A percentile compares a stretch with the other conserved stretches of the same genome.
Conservation (phyloP, 2,797 vertebrate genomes). For the Urosaurus nigricauda region DNA sequence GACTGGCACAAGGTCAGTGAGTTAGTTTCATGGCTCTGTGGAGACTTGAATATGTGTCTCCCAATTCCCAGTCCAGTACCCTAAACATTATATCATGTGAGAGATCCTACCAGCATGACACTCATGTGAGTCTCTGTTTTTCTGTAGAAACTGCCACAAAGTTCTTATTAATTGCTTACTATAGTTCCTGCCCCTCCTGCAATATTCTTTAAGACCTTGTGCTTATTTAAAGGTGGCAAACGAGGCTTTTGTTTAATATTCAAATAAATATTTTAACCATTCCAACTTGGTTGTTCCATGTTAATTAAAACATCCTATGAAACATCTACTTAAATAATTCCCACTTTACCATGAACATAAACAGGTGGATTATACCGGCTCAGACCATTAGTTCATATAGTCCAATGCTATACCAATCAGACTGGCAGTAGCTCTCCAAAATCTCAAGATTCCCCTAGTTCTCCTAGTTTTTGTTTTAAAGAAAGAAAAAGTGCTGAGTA, state of each 20-base stretch:
- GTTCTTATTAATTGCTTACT: no score
- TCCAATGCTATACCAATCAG: background rate
- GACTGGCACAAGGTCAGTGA: no score
- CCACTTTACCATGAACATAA: background rate
- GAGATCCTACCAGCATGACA: background rate
- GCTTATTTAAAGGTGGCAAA: background rate
- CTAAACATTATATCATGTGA: no score
- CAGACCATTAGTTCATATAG: background rate
- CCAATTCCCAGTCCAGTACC: no score
- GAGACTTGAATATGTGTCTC: no score
- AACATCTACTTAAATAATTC: background rate
- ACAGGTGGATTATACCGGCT: background rate
- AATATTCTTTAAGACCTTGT: background rate
- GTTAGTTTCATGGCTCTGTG: no score
- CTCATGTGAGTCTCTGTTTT: background rate
- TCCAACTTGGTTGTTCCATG: background rate
- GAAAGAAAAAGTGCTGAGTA: background rate
- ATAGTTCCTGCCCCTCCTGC: fast-evolving
- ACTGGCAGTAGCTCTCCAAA: background rate
- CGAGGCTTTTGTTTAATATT: background rate
- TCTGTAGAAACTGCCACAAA: no score
- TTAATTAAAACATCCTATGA: background rate
- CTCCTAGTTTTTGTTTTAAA: background rate
- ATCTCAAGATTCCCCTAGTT: background rate
- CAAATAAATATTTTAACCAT: background rate